phyloP scores from a whole-genome alignment of 2,888 invertebrate genomes.

The Cremastinae sp. region DNA sequence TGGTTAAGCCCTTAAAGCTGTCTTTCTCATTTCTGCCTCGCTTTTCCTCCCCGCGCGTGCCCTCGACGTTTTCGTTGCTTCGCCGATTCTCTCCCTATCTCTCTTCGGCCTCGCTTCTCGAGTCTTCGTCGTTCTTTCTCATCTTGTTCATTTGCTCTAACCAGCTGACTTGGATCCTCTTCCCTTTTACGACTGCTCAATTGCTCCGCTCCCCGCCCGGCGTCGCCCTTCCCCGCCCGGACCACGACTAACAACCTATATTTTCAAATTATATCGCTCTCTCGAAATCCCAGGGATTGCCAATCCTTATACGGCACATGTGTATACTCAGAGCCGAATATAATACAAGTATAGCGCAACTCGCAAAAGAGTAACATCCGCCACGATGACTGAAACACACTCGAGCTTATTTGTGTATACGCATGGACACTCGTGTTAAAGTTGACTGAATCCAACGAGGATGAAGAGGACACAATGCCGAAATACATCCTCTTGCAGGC shows the following conservation, averaged over 20 bases:
- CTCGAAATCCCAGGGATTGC: slow-evolving; percentile 25
- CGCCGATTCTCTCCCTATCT: background rate
- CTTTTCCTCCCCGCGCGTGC: slow-evolving; percentile 12
- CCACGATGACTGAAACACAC: slow-evolving; percentile 27
- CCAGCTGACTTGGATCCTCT: slow-evolving; percentile 29
- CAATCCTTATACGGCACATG: slow-evolving; percentile 9
- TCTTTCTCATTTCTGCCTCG: slow-evolving; percentile 44
- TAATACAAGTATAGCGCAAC: slow-evolving; percentile 33
- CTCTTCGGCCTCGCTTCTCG: background rate
- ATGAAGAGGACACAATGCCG: slow-evolving; percentile 29
- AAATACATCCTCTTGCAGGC: slow-evolving; percentile 34
- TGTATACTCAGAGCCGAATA: slow-evolving; percentile 19
- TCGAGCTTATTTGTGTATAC: slow-evolving; percentile 15
- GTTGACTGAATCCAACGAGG: slow-evolving; percentile 20
- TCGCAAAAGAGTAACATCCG: slow-evolving; percentile 34
- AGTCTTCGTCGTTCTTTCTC: slow-evolving; percentile 29
- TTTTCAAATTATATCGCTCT: slow-evolving; percentile 7
- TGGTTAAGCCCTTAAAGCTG: slow-evolving; percentile 41
- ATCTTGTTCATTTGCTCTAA: slow-evolving; percentile 27
- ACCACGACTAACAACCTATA: background rate
- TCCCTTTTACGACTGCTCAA: slow-evolving; percentile 39
- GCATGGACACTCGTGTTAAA: background rate
- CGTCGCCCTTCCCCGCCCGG: background rate
- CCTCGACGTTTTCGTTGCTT: slow-evolving; percentile 16
- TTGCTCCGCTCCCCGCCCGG: background rate